Conservation (phyloP, 2,797 vertebrate species). For the Smutsia gigantea region DNA sequence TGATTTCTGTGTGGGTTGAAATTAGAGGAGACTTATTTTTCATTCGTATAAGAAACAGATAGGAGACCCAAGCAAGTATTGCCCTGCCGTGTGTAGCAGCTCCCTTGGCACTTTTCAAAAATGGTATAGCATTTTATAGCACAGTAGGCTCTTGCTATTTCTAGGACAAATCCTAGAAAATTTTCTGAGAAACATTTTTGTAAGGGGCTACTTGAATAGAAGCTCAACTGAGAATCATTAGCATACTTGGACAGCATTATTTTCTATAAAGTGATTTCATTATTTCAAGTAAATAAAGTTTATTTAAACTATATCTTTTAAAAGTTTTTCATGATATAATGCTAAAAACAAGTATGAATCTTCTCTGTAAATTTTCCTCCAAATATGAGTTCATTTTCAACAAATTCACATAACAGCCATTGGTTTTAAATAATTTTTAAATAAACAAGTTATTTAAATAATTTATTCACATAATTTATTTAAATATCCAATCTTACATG, state of each 20-base stretch:
- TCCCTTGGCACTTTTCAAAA: not conserved
- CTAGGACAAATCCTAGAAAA: not conserved
- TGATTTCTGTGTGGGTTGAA: not conserved
- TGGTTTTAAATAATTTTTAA: constrained; percentile 5
- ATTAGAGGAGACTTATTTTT: not conserved
- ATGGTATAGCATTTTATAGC: not conserved
- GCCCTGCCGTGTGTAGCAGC: accelerated
- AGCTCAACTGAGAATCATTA: not conserved
- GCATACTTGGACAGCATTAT: not conserved
- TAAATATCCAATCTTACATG: not conserved
- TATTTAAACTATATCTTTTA: not conserved
- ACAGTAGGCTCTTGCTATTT: not conserved
- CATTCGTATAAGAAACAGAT: not conserved
- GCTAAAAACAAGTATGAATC: not conserved
- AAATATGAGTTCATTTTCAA: not conserved
- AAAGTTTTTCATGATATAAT: not conserved
- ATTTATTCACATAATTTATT: not conserved
- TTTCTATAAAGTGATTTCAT: not conserved
- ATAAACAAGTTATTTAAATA: not conserved
- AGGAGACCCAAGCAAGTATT: not conserved
- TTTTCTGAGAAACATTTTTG: not conserved
- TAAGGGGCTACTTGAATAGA: not conserved
- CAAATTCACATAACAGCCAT: not conserved
- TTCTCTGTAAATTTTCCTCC: not conserved
- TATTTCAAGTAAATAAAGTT: not conserved